Conservation (phyloP, 1,140 invertebrate genomes). For the Pseudomyrmex pallidus region DNA sequence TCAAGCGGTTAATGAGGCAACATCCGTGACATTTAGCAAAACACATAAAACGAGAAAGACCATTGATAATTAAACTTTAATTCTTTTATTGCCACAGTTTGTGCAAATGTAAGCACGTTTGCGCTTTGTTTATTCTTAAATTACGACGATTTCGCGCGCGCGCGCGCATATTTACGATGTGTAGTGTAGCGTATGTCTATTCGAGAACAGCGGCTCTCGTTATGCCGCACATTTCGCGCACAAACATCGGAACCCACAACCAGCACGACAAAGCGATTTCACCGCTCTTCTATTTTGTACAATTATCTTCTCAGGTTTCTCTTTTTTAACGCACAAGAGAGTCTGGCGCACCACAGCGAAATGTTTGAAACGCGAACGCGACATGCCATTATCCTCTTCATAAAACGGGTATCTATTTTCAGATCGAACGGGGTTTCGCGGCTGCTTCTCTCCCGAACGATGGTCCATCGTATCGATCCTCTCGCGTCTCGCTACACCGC, state of each 20-base stretch:
- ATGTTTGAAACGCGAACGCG: constrained; percentile 47
- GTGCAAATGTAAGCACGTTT: not conserved
- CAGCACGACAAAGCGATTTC: constrained; percentile 39
- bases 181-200: not conserved
- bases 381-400: constrained; percentile 45
- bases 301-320: constrained; percentile 24
- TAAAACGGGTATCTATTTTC: constrained; percentile 48
- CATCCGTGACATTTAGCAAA: not conserved
- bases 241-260: not conserved
- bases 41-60: not conserved
- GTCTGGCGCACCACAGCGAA: not conserved
- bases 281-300: not conserved
- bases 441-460: not conserved
- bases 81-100: not conserved
- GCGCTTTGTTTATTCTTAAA: not conserved
- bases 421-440: constrained; percentile 11
- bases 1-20: constrained; percentile 38
- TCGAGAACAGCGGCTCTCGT: not conserved
- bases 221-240: not conserved
- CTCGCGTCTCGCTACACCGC: not conserved
- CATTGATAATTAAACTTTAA: constrained; percentile 2
- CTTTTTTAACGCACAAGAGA: not conserved
- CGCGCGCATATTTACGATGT: not conserved
- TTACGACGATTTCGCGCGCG: not conserved
- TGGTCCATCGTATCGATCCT: constrained; percentile 10